Conservation (phyloP, 2,888 invertebrate genomes). For the Ethmia dodecea region DNA sequence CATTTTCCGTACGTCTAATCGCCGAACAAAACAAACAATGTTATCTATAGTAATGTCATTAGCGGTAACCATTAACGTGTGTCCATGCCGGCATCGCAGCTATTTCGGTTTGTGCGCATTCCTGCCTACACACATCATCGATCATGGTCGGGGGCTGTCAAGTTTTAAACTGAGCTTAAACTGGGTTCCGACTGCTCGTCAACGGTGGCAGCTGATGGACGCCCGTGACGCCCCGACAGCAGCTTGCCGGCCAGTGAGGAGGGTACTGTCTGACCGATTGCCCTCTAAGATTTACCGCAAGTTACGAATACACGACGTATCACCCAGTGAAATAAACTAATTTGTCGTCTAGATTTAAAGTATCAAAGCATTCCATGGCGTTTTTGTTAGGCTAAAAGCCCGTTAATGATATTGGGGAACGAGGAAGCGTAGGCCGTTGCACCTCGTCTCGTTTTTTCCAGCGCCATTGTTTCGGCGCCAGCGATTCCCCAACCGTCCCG, state of each 20-base stretch:
- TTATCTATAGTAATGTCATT: slow-evolving; percentile 46
- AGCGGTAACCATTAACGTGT: slow-evolving; percentile 49
- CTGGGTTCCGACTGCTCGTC: slow-evolving; percentile 49
- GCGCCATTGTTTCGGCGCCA: slow-evolving; percentile 33
- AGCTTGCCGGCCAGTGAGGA: slow-evolving; percentile 30
- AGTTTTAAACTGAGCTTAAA: slow-evolving; percentile 60
- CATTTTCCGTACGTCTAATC: slow-evolving; percentile 18
- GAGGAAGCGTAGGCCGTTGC: slow-evolving; percentile 20
- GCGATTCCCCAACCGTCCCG: slow-evolving; percentile 28
- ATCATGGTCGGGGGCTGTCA: slow-evolving; percentile 59
- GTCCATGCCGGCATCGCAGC: slow-evolving; percentile 32
- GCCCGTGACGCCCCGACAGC: slow-evolving; percentile 51
- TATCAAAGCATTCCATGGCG: slow-evolving; percentile 12
- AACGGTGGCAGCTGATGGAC: slow-evolving; percentile 63
- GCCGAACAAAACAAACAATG: slow-evolving; percentile 22
- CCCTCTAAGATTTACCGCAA: too few relatives aligned
- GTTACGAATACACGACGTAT: too few relatives aligned
- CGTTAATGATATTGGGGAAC: slow-evolving; percentile 22
- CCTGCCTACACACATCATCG: slow-evolving; percentile 51
- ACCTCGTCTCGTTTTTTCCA: slow-evolving; percentile 33
- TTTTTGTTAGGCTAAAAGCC: slow-evolving; percentile 21
- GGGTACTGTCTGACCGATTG: slow-evolving; percentile 38
- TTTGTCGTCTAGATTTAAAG: slow-evolving; percentile 13
- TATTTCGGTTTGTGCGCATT: slow-evolving; percentile 56
- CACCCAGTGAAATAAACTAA: too few relatives aligned